A percentile compares a stretch with the other conserved stretches of the same genome.
phyloP scores from a whole-genome alignment of 2,113 vertebrate genomes.

The Clarias batrachus region DNA sequence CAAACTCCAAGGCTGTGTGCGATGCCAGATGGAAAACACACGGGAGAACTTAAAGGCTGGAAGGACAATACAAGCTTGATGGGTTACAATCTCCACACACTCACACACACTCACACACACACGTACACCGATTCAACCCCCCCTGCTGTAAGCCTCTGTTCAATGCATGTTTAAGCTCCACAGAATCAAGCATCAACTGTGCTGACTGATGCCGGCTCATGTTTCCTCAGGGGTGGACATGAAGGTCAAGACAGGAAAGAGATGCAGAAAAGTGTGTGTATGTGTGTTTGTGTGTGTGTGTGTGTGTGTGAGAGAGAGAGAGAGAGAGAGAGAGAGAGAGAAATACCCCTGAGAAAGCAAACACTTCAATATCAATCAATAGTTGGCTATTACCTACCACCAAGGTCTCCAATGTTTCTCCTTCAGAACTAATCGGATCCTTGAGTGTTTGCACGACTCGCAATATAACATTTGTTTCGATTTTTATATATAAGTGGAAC shows the following conservation, averaged over 20 bases:
- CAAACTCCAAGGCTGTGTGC: conserved; percentile 47
- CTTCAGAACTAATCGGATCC: conserved; percentile 35
- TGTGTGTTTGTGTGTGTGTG: conserved; percentile 34
- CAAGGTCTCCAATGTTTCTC: conserved; percentile 41
- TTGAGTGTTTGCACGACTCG: conserved; percentile 23
- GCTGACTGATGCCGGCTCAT: conserved; percentile 45
- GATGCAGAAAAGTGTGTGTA: conserved; percentile 43
- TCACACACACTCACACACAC: conserved; percentile 24
- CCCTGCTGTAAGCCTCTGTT: conserved; percentile 29
- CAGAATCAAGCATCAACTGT: conserved; percentile 42
- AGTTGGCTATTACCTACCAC: conserved; percentile 41
- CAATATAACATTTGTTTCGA: conserved; percentile 41
- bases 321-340: no score
- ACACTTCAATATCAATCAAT: conserved; percentile 44
- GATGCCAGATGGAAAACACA: conserved; percentile 49
- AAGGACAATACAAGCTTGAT: conserved; percentile 43
- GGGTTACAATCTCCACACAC: conserved; percentile 35
- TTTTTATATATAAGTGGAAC: conserved; percentile 17
- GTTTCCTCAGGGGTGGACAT: conserved; percentile 42
- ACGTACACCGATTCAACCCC: conserved; percentile 1
- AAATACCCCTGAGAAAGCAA: conserved; percentile 44
- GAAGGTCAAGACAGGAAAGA: conserved; percentile 51
- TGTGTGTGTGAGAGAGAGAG: no score
- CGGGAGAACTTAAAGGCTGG: conserved; percentile 36
- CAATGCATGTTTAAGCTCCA: conserved; percentile 35